A percentile compares a stretch with the other conserved stretches of the same genome.
Conservation (phyloP, 1,140 invertebrate genomes). For the Drosophila rufa region DNA sequence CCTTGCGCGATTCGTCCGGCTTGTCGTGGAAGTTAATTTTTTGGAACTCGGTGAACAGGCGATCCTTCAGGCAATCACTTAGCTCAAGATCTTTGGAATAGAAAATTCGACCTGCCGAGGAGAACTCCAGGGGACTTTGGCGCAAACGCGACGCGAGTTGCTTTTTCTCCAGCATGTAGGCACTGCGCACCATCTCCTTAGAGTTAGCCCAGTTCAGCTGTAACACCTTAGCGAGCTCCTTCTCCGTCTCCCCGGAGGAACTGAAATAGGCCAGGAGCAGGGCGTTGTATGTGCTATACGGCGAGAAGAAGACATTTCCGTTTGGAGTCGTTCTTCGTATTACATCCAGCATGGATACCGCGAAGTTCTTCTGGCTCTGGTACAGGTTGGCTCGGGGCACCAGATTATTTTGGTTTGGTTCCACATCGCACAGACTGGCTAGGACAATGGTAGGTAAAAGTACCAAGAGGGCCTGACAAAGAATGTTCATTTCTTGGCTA, state of each 20-base stretch:
- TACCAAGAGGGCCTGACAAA: constrained; percentile 25
- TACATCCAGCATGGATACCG: constrained; percentile 88
- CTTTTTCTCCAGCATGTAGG: constrained; percentile 88
- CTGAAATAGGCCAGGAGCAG: constrained; percentile 92
- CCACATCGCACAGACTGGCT: constrained; percentile 42
- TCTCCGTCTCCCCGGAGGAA: constrained; percentile 89
- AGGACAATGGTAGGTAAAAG: constrained; percentile 30
- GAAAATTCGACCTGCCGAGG: constrained; percentile 91
- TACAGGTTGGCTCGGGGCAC: constrained; percentile 84
- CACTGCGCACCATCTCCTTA: constrained; percentile 88
- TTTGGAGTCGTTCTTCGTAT: constrained; percentile 86
- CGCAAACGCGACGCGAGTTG: constrained; percentile 85
- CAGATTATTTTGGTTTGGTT: constrained; percentile 13
- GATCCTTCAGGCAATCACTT: constrained; percentile 88
- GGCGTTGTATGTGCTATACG: constrained; percentile 93
- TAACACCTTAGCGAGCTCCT: constrained; percentile 88
- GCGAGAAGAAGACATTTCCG: constrained; percentile 94
- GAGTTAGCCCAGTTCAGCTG: constrained; percentile 85
- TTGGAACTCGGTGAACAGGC: constrained; percentile 89
- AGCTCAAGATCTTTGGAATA: constrained; percentile 86
- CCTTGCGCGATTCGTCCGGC: constrained; percentile 86
- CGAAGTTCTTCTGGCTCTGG: constrained; percentile 89
- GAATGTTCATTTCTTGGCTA: constrained; percentile 31
- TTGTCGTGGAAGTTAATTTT: constrained; percentile 88
- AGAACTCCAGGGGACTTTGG: constrained; percentile 89